Evolutionary conservation across 2,797 vertebrate genomes (phyloP).

Genomic region (Calcarius lapponicus): DNA sequence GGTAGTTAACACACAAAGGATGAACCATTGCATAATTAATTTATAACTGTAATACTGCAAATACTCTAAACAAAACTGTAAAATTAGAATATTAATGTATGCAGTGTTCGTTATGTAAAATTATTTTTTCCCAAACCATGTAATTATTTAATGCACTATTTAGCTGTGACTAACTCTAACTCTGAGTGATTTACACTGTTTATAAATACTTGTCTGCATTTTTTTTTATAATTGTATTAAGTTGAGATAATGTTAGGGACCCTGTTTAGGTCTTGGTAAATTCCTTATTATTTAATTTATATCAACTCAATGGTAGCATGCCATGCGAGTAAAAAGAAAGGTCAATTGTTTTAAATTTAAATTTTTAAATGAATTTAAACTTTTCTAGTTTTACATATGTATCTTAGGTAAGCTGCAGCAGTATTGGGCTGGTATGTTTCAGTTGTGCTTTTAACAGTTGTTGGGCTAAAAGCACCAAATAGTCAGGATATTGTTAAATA

Average conservation of each 20-base stretch:
- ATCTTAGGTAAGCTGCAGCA: background rate
- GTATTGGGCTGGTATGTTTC: background rate
- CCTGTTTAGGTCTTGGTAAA: background rate
- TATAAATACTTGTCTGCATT: background rate
- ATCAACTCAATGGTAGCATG: background rate
- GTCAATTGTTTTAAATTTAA: background rate
- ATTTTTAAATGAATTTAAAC: background rate
- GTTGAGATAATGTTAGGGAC: background rate
- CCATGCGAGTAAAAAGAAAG: background rate
- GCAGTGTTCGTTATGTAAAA: conserved; percentile 43
- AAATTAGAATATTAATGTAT: conserved; percentile 68
- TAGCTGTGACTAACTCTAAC: conserved; percentile 37
- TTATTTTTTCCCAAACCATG: conserved; percentile 31
- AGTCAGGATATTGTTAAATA: background rate
- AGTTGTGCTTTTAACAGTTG: background rate
- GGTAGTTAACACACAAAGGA: conserved; percentile 69
- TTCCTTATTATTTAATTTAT: background rate
- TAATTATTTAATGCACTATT: conserved; percentile 64
- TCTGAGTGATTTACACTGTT: background rate
- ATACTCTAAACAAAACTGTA: conserved; percentile 49
- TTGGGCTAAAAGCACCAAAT: background rate
- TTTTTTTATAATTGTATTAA: background rate
- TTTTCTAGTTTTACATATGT: background rate
- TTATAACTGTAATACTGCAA: conserved; percentile 55
- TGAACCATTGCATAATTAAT: conserved; percentile 62